Conservation (phyloP, 2,888 invertebrate species). For the Pharmacophagus antenor region DNA sequence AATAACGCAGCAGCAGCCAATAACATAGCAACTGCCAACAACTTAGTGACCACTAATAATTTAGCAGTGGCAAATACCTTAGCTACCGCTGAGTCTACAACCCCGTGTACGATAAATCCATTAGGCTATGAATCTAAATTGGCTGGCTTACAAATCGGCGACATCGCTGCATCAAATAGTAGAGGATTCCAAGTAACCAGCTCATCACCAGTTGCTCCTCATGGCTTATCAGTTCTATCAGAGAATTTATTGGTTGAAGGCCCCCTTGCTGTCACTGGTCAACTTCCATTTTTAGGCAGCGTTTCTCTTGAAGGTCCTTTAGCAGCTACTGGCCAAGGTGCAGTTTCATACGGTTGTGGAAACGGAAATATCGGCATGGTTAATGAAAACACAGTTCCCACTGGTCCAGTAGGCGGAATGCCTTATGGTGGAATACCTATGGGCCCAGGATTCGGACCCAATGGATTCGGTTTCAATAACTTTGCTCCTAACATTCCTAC, state of each 20-base stretch:
- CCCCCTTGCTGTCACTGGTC: conserved; percentile 36
- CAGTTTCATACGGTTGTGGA: conserved; percentile 38
- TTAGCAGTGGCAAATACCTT: conserved; percentile 12
- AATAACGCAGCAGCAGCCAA: conserved; percentile 15
- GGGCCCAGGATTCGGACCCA: conserved; percentile 24
- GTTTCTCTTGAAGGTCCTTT: conserved; percentile 47
- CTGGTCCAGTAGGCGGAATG: conserved; percentile 26
- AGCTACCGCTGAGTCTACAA: conserved; percentile 10
- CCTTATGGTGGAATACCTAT: conserved; percentile 33
- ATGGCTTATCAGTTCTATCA: conserved; percentile 36
- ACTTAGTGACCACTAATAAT: conserved; percentile 10
- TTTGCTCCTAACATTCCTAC: conserved; percentile 20
- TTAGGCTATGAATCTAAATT: conserved; percentile 22
- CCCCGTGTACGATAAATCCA: conserved; percentile 1
- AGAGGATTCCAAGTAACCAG: conserved; percentile 38
- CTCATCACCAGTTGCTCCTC: conserved; percentile 36
- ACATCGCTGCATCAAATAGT: conserved; percentile 31
- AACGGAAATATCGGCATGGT: conserved; percentile 38
- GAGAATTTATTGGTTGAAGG: conserved; percentile 39
- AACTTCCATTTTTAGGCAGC: conserved; percentile 40
- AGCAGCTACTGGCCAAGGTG: conserved; percentile 42
- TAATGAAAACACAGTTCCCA: conserved; percentile 31
- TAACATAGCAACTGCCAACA: conserved; percentile 13
- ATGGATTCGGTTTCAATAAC: conserved; percentile 26
- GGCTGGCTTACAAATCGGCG: conserved; percentile 25